Evolutionary conservation across 2,797 vertebrate species (phyloP), one percentile per base, ranked within the genome.

Genomic region (Catamblyrhynchus diadema): DNA sequence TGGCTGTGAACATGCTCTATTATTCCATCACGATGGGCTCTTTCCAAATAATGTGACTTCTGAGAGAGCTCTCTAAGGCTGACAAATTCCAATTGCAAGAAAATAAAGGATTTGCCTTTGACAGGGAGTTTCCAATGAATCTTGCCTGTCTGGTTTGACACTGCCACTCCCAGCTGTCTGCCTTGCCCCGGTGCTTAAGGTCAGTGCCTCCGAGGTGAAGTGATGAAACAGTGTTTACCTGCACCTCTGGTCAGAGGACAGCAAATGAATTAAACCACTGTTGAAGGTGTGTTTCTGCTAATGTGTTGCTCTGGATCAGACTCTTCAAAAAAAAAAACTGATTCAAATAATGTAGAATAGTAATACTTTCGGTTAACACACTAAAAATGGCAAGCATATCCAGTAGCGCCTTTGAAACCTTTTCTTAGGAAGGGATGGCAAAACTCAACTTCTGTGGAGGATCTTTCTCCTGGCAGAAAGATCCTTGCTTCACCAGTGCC

Each of bases 121-220:
- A 78, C 50, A 42, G 80, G 81, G 74, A 90, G 66, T 90, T 90
- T 90, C 82, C 54, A 90, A 12, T 81, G 77, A 88, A 86, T 94
- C 96, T 72, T 84, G 87, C 50, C 59, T 61, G 28, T 91, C 96
- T 88, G 85, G 95, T 96, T 95, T 88, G 90, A 61, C 69, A 3
- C 54, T 51, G 65, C 82, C 50, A 1, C 91, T 96, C 94, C 95
- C 87, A 81, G 62, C 11, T 78, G 41, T 44, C 75, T 90, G 87
- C 80, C 87, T 81, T 95, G 69, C 61, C 79, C 51, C 57, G 2
- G 4, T 67, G 72, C 74, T 87, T 67, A 74, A 94, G 91, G 81
- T 92, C 73, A 86, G 39, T 83, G 85, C 64, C 67, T 65, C 44
- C 4, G 3, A 83, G 61, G 39, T 37, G 72, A 81, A 59, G 6